A percentile compares a stretch with the other conserved stretches of the same genome.
These are phyloP conservation scores for Dipodomys merriami DNA, from an alignment of 2,113 vertebrate genomes.

Conservation along the genomic window DNA sequence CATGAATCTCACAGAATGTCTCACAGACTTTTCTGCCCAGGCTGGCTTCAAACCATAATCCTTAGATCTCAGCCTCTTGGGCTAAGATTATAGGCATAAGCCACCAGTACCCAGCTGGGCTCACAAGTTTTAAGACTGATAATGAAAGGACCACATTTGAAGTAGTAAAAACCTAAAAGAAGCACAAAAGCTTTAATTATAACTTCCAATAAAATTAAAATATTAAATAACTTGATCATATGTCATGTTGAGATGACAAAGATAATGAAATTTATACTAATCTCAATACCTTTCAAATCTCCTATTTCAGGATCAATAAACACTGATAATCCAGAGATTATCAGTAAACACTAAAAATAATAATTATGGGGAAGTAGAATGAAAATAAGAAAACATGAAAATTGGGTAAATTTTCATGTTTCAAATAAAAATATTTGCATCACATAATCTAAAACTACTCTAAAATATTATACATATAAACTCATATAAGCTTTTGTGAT, in stretches of 20 bases:
- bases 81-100: too few species aligned
- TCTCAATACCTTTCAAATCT: conserved; percentile 12
- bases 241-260: not conserved
- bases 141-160: not conserved
- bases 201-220: conserved; percentile 50
- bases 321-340: not conserved
- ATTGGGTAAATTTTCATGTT: not conserved
- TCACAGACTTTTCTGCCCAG: too few species aligned
- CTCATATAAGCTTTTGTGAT: not conserved
- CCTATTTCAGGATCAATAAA: conserved; percentile 45
- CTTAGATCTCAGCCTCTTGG: too few species aligned
- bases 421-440: conserved; percentile 22
- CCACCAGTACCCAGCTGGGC: too few species aligned
- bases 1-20: too few species aligned
- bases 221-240: conserved; percentile 3
- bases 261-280: not conserved
- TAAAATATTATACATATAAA: not conserved
- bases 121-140: not conserved
- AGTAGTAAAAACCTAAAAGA: conserved; percentile 8
- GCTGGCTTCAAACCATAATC: too few species aligned
- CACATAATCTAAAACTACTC: not conserved
- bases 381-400: conserved; percentile 19
- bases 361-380: not conserved
- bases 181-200: not conserved
- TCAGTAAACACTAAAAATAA: not conserved